These are phyloP conservation scores for Sycophila sp. DNA, from an alignment of 1,140 invertebrate genomes.

Conservation along the genomic window DNA sequence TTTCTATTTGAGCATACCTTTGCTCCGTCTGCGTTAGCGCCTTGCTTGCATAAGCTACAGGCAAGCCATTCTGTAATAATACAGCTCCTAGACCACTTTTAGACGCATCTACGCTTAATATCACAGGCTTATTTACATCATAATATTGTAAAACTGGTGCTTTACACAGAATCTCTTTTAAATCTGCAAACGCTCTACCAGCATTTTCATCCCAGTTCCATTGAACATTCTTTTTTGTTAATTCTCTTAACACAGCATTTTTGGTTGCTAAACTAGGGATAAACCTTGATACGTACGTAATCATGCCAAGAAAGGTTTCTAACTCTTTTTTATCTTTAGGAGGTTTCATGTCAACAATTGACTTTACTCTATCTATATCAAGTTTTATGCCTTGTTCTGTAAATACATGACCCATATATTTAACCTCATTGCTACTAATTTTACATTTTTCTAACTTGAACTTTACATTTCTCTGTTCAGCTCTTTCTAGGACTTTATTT, in stretches of 20 bases:
- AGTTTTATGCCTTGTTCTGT: background rate
- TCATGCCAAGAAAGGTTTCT: background rate
- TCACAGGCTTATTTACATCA: constrained; percentile 29
- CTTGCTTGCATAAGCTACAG: constrained; percentile 54
- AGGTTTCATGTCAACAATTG: background rate
- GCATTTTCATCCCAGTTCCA: background rate
- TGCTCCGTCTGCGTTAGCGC: constrained; percentile 44
- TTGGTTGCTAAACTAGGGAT: background rate
- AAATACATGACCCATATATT: constrained; percentile 16
- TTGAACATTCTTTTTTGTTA: background rate
- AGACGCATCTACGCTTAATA: constrained; percentile 49
- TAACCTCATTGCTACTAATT: background rate
- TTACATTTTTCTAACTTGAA: constrained; percentile 14
- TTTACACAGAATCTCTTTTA: background rate
- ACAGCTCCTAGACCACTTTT: constrained; percentile 51
- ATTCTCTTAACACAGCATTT: background rate
- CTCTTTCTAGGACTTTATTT: too few species aligned
- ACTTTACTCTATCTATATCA: background rate
- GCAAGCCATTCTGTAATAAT: constrained; percentile 48
- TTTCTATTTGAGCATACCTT: constrained; percentile 61
- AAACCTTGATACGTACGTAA: constrained; percentile 14
- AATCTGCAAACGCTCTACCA: background rate
- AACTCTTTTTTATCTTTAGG: background rate
- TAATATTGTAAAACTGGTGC: background rate
- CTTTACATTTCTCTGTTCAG: too few species aligned